Conservation (phyloP, 2,888 invertebrate species). For the Phyllotreta cruciferae region DNA sequence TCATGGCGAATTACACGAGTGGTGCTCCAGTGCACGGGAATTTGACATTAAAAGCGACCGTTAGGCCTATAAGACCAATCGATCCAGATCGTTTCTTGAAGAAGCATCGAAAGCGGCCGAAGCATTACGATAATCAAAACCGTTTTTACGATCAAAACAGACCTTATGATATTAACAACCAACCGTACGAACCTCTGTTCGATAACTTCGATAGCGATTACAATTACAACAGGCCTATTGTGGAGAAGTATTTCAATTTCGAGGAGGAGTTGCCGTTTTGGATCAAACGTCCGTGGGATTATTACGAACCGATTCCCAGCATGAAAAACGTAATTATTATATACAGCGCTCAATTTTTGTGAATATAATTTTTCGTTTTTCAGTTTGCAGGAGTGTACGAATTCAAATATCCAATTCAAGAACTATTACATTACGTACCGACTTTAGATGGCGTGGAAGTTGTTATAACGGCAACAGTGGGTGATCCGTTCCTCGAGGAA, state of each 20-base stretch:
- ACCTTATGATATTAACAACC: slow-evolving; percentile 30
- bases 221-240: slow-evolving; percentile 46
- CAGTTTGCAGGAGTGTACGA: slow-evolving; percentile 89
- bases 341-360: background rate
- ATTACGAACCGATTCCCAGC: slow-evolving; percentile 70
- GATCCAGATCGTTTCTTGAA: slow-evolving; percentile 45
- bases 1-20: slow-evolving; percentile 95
- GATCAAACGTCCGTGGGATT: slow-evolving; percentile 71
- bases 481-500: slow-evolving; percentile 86
- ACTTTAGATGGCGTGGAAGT: slow-evolving; percentile 81
- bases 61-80: slow-evolving; percentile 70
- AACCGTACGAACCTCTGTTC: slow-evolving; percentile 28
- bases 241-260: slow-evolving; percentile 79
- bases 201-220: slow-evolving; percentile 32
- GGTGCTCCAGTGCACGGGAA: slow-evolving; percentile 91
- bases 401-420: slow-evolving; percentile 85
- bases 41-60: slow-evolving; percentile 81
- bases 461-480: slow-evolving; percentile 83
- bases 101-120: slow-evolving; percentile 39
- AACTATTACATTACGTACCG: slow-evolving; percentile 73
- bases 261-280: slow-evolving; percentile 84
- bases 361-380: slow-evolving; percentile 35
- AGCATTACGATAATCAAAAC: slow-evolving; percentile 29
- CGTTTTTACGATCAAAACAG: slow-evolving; percentile 31
- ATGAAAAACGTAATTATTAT: slow-evolving; percentile 71